Conservation (phyloP, 2,113 vertebrate species). For the Pogonocichla stellata region DNA sequence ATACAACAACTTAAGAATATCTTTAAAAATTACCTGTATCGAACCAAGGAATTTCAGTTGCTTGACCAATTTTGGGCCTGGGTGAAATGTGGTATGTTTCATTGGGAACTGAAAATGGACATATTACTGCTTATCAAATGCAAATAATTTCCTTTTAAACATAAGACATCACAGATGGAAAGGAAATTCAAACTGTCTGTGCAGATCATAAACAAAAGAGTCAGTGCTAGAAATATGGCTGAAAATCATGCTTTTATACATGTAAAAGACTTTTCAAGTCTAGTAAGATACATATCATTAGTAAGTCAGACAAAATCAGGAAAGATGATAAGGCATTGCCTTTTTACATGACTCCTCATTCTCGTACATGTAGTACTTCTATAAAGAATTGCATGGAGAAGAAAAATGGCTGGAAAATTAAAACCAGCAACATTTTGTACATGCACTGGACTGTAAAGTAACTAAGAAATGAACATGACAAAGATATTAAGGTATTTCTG, state of each 20-base stretch:
- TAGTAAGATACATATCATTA: neutral
- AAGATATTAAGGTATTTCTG: neutral
- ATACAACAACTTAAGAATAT: neutral
- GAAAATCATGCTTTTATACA: neutral
- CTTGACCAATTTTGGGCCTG: constrained; percentile 24
- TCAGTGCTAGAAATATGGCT: neutral
- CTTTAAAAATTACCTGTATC: constrained; percentile 48
- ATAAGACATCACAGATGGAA: neutral
- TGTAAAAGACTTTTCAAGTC: neutral
- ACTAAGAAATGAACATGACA: neutral
- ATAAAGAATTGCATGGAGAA: neutral
- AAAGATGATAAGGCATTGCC: neutral
- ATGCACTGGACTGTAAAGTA: neutral
- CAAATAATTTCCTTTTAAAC: neutral
- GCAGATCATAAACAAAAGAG: neutral
- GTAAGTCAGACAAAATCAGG: neutral
- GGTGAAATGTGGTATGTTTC: constrained; percentile 35
- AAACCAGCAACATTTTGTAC: neutral
- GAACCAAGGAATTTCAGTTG: constrained; percentile 59
- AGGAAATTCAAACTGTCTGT: neutral
- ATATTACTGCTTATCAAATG: neutral
- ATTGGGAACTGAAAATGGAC: constrained; percentile 60
- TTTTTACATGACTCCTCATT: neutral
- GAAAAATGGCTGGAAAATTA: neutral
- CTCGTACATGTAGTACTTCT: neutral